Conservation (phyloP, 1,140 invertebrate genomes). For the Teleogryllus occipitalis region DNA sequence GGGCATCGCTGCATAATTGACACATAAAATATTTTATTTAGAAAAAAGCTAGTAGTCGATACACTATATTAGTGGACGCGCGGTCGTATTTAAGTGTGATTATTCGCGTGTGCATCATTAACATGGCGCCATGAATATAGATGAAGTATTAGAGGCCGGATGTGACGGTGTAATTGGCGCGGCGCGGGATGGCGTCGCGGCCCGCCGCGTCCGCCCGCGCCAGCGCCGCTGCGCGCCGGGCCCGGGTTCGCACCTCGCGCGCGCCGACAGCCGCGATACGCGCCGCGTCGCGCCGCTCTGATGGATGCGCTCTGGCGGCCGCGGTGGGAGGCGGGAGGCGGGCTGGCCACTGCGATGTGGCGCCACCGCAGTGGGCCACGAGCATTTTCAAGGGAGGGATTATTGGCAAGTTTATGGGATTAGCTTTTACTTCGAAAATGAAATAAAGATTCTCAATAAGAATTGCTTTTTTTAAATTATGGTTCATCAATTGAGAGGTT, state of each 20-base stretch:
- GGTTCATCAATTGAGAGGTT: too few species aligned
- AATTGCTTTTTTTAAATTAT: too few species aligned
- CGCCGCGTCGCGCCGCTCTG: not conserved
- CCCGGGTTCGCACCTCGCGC: not conserved
- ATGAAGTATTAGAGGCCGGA: not conserved
- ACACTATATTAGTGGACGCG: not conserved
- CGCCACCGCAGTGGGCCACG: too few species aligned
- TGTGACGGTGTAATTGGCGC: not conserved
- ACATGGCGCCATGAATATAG: not conserved
- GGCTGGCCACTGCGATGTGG: too few species aligned
- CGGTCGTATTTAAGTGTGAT: conserved; percentile 4
- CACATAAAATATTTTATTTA: conserved; percentile 2
- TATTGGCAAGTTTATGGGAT: too few species aligned
- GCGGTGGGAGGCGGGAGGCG: too few species aligned
- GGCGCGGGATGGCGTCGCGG: too few species aligned
- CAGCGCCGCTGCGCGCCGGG: too few species aligned
- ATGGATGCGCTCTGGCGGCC: not conserved
- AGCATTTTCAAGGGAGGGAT: not conserved
- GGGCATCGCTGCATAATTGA: not conserved
- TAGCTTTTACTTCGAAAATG: too few species aligned
- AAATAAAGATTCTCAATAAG: too few species aligned
- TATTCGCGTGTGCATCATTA: conserved; percentile 1
- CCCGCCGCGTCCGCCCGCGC: not conserved
- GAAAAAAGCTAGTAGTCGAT: not conserved
- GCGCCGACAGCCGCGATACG: not conserved